A percentile compares a stretch with the other conserved stretches of the same genome.
These are phyloP conservation scores for Pseudomyrmex concolor DNA, from an alignment of 1,140 invertebrate species.

Conservation along the genomic window DNA sequence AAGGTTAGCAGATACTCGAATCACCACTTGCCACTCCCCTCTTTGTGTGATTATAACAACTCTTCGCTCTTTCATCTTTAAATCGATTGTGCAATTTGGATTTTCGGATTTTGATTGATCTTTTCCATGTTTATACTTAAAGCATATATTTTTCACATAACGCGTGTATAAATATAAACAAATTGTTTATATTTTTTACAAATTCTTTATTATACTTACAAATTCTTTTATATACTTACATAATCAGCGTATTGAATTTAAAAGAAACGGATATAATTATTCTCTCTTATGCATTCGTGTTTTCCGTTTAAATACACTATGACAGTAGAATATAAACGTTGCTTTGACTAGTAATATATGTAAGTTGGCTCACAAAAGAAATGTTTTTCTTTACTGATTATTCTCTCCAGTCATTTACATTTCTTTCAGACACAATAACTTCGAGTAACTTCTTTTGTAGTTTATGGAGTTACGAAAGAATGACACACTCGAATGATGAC, in stretches of 20 bases:
- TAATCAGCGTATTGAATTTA: too few relatives aligned
- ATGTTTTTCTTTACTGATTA: constrained; percentile 23
- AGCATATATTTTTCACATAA: neutral
- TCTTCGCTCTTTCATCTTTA: constrained; percentile 1
- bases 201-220: neutral
- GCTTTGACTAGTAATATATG: constrained; percentile 40
- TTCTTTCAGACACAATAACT: constrained; percentile 12
- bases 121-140: neutral
- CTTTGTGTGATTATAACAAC: neutral
- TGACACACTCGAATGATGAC: constrained; percentile 21
- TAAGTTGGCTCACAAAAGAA: neutral
- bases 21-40: constrained; percentile 14
- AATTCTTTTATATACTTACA: neutral
- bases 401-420: constrained; percentile 1
- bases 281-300: neutral
- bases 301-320: neutral
- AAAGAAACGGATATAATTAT: neutral
- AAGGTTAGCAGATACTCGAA: constrained; percentile 49
- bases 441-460: constrained; percentile 32
- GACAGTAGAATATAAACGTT: constrained; percentile 33
- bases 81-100: neutral
- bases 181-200: neutral
- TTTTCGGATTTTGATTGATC: neutral
- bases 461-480: constrained; percentile 28
- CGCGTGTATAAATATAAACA: neutral